Base-by-base conservation (phyloP, 2,888 invertebrate genomes). In the Heteromurus nitidus region DNA sequence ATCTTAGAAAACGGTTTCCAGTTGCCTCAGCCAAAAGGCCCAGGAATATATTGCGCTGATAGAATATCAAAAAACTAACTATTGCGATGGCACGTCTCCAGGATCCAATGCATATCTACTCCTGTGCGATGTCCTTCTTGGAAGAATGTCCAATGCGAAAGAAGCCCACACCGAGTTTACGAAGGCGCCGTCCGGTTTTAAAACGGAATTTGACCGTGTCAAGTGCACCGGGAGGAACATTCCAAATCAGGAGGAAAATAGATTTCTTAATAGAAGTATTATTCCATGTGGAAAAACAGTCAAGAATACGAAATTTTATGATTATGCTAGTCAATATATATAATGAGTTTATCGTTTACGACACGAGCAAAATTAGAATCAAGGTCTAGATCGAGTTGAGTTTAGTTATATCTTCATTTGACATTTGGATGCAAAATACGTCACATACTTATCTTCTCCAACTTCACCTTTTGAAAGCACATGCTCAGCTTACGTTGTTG, bases 211-310 rank as follows among this genome's bases (percentile, higher is more conserved):
- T 5, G 24, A 55, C 24, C 11, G 22, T 5, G 24, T 55, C 9
- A 22, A 22, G 5, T 20, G 22, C 3, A 22, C 16, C 3, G 55
- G 55, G 22, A 3, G 55, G 22, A 3, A 9, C 13, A 55, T 24
- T 22, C 55, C 55, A 3, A 24, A 55, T 16, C 24, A 3, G 5
- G 24, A 3, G 24, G 22, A 11, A 24, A 20, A 55, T 16, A 16
- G 22, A 7, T 5, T 24, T 5, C 7, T 9, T 3, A 16, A 24
- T 3, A 24, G 22, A 2, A 55, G 13, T 7, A 16, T 55, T 3
- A 24, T 55, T 20, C 55, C 55, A 24, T 55, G 55, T 16, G 55
- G 55, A 5, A 55, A 55, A 55, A 55, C 55, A 20, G n/a, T 55
- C 9, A 55, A 55, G 24, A 20, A 55, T 22, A 24, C 20, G 7